Base-by-base conservation (phyloP, 2,888 invertebrate species). In the Nasonia oneida region DNA sequence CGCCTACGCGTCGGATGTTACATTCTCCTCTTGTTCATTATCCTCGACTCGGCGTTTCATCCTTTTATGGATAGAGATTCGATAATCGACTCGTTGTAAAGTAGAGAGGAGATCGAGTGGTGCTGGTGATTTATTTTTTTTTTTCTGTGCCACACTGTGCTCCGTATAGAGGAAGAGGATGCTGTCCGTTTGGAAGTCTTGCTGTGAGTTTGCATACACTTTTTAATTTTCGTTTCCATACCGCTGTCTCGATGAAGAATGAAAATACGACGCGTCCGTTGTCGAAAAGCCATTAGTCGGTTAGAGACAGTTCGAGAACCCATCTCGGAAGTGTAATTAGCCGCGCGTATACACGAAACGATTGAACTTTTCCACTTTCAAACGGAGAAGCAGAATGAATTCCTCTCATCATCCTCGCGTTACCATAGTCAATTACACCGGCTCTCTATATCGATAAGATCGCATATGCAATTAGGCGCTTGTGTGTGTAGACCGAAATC, bases 161-260 rank as follows among this genome's bases (percentile, higher is more conserved):
- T 57, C 1, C 1, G 14, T 2, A 4, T 18, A 15, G 6, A 57
- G 57, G n/a, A 18, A 53, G 57, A 70, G 70, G 70, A 70, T 70
- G 70, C 15, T 70, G 14, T 12, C 33, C 70, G 5, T 37, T 8
- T 70, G 70, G 89, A 90, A 86, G 81, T 50, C 87, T 15, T 91
- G 91, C 88, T 92, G 92, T 92, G 89, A 92, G 92, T 92, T 47
- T 10, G 39, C 6, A 4, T 39, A 42, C 6, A 47, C 12, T 47
- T 47, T 47, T 1, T 47, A 1, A 29, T 47, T 47, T 47, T 47
- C 47, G 10, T 47, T 10, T 47, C 47, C 29, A 29, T 8, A 47
- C 10, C 47, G 10, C 6, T 42, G 42, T 42, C 6, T 42, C 6
- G 6, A 42, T 42, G 42, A 42, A 42, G 6, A 42, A 6, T 29